A percentile compares a stretch with the other conserved stretches of the same genome.
These are phyloP conservation scores for Arothron firmamentum DNA, from an alignment of 2,113 vertebrate genomes.

Conservation along the genomic window DNA sequence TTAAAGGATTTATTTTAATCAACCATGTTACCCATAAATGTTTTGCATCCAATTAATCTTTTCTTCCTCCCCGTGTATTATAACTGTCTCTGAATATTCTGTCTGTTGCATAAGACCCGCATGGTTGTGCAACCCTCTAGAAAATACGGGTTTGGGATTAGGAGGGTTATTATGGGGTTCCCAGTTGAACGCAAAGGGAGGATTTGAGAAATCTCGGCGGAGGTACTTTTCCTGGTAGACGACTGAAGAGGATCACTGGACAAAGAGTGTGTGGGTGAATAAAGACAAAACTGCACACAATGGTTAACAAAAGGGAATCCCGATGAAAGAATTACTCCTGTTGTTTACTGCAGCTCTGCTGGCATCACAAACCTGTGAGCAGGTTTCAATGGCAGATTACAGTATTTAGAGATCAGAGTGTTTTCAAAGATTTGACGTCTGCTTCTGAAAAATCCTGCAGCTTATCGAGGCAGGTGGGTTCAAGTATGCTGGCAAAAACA, in stretches of 20 bases:
- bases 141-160: constrained; percentile 58
- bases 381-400: not conserved
- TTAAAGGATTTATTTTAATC: too few species aligned
- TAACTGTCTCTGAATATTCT: constrained; percentile 5
- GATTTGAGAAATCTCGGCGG: constrained; percentile 39
- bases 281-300: not conserved
- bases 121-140: constrained; percentile 46
- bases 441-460: too few species aligned
- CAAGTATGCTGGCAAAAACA: too few species aligned
- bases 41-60: too few species aligned
- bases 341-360: not conserved
- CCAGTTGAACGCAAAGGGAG: constrained; percentile 32
- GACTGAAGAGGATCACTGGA: constrained; percentile 27
- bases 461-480: too few species aligned
- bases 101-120: constrained; percentile 48
- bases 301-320: constrained; percentile 20
- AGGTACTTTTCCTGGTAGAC: constrained; percentile 32
- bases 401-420: not conserved
- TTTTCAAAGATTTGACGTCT: too few species aligned
- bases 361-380: not conserved
- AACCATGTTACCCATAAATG: too few species aligned
- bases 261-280: constrained; percentile 1
- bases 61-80: too few species aligned
- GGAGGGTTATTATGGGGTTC: constrained; percentile 45
- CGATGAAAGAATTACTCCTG: constrained; percentile 7